These are phyloP conservation scores for Eubasilissa splendida DNA, from an alignment of 2,888 invertebrate species.

Conservation along the genomic window DNA sequence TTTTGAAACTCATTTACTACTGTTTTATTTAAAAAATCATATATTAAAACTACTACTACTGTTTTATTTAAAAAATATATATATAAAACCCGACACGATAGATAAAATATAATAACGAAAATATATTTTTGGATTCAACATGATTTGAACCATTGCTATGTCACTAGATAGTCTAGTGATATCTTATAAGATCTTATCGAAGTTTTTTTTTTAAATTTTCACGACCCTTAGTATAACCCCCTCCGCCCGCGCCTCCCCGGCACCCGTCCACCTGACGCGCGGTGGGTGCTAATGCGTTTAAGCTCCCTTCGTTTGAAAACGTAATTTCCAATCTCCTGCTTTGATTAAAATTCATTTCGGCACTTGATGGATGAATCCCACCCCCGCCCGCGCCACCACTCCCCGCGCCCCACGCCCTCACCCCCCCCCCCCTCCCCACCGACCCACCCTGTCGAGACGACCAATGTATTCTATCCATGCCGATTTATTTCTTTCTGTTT, in stretches of 20 bases:
- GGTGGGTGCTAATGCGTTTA: slow-evolving; percentile 58
- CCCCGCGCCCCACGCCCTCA: too few relatives aligned
- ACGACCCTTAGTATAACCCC: not conserved
- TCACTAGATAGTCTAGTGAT: too few relatives aligned
- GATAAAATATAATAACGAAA: too few relatives aligned
- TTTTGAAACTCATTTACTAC: too few relatives aligned
- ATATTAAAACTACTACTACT: too few relatives aligned
- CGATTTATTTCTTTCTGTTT: slow-evolving; percentile 31
- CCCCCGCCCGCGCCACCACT: slow-evolving; percentile 25
- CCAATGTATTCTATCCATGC: not conserved
- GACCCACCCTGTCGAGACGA: too few relatives aligned
- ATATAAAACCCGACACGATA: too few relatives aligned
- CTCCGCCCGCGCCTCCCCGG: slow-evolving; percentile 1
- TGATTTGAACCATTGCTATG: too few relatives aligned
- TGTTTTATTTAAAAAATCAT: too few relatives aligned
- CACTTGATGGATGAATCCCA: slow-evolving; percentile 57
- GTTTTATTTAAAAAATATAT: too few relatives aligned
- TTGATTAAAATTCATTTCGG: slow-evolving; percentile 59
- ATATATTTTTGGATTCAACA: too few relatives aligned
- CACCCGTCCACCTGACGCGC: slow-evolving; percentile 42
- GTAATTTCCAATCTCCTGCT: slow-evolving; percentile 59
- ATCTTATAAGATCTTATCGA: too few relatives aligned
- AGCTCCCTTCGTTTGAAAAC: slow-evolving; percentile 57
- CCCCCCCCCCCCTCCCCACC: slow-evolving; percentile 24
- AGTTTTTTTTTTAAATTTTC: not conserved